Conservation (phyloP, 2,113 vertebrate species). For the Piaya cayana region DNA sequence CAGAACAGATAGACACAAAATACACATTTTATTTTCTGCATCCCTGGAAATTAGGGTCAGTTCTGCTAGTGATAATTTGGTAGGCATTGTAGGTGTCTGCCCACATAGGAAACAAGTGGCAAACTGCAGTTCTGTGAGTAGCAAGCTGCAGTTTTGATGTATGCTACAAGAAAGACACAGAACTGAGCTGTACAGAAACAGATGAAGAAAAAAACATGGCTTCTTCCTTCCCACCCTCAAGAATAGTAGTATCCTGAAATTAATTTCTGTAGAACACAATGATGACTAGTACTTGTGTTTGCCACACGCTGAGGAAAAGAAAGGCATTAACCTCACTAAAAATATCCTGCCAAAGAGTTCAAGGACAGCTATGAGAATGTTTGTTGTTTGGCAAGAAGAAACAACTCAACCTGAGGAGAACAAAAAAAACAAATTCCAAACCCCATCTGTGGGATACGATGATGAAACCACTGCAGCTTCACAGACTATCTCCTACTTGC, state of each 20-base stretch:
- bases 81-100: not conserved
- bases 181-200: not conserved
- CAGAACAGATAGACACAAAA: not conserved
- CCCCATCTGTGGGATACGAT: not conserved
- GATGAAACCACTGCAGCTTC: not conserved
- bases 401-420: not conserved
- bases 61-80: not conserved
- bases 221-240: not conserved
- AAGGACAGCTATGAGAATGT: not conserved
- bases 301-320: not conserved
- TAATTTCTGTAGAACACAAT: not conserved
- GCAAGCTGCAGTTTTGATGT: not conserved
- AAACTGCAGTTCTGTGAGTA: not conserved
- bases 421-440: too few relatives aligned
- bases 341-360: not conserved
- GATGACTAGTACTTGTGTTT: not conserved
- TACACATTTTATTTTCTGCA: not conserved
- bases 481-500: not conserved
- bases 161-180: not conserved
- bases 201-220: not conserved
- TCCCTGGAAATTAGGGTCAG: not conserved
- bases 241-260: not conserved
- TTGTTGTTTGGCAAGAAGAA: not conserved
- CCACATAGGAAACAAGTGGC: not conserved
- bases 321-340: not conserved